phyloP scores from a whole-genome alignment of 2,888 invertebrate genomes.

The Hoplodrina blanda region DNA sequence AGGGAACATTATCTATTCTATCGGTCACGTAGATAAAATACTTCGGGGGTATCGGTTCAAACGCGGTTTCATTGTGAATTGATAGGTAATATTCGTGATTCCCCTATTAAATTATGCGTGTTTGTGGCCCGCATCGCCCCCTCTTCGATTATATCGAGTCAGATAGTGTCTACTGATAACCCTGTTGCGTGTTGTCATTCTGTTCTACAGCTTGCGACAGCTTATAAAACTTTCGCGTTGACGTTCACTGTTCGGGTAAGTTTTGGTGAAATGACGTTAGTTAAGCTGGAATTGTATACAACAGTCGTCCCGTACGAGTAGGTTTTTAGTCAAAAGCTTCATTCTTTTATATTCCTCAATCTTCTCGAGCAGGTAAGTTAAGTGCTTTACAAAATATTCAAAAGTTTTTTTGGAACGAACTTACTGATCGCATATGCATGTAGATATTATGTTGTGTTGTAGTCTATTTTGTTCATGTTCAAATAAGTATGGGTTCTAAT shows the following conservation, averaged over 20 bases:
- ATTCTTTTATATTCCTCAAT: background rate
- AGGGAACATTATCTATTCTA: conserved; percentile 29
- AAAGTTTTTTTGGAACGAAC: background rate
- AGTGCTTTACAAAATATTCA: background rate
- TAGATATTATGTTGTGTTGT: background rate
- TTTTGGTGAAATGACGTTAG: conserved; percentile 18
- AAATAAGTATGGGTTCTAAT: background rate
- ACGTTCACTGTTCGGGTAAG: conserved; percentile 15
- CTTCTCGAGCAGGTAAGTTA: background rate
- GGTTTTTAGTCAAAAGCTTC: background rate
- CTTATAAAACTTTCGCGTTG: conserved; percentile 36
- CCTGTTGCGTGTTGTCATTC: conserved; percentile 25
- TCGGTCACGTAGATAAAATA: conserved; percentile 34
- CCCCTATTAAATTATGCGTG: conserved; percentile 42
- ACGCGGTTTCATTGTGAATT: conserved; percentile 45
- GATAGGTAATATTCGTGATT: conserved; percentile 29
- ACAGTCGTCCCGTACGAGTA: background rate
- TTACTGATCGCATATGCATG: background rate
- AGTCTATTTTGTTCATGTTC: background rate
- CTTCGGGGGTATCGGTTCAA: conserved; percentile 46
- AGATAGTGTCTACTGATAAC: conserved; percentile 37
- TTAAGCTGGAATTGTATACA: conserved; percentile 20
- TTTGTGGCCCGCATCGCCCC: conserved; percentile 30
- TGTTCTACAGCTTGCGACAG: conserved; percentile 6
- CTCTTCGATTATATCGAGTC: conserved; percentile 45